phyloP scores from a whole-genome alignment of 2,888 invertebrate genomes.

The Caenorhabditis angaria region DNA sequence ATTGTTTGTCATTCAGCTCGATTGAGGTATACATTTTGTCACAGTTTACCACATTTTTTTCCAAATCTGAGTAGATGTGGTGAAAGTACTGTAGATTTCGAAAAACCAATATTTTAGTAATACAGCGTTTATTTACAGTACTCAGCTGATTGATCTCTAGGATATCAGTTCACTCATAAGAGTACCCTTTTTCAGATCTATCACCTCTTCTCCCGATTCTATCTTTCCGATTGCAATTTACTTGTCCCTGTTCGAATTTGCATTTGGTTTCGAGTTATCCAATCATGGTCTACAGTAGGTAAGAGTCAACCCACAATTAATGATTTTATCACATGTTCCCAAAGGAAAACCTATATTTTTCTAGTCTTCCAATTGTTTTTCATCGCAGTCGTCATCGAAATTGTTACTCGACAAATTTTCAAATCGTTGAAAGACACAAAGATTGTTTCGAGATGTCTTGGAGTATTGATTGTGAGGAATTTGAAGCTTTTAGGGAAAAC shows the following conservation, averaged over 20 bases:
- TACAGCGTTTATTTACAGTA: too few relatives aligned
- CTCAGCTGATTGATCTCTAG: too few relatives aligned
- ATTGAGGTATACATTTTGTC: not conserved
- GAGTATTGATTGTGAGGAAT: not conserved
- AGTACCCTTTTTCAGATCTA: constrained; percentile 1
- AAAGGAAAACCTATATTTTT: not conserved
- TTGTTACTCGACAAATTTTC: not conserved
- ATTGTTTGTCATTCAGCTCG: not conserved
- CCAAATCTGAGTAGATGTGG: not conserved
- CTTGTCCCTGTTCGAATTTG: not conserved
- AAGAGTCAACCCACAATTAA: too few relatives aligned
- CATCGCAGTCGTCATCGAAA: constrained; percentile 13
- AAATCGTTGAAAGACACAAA: not conserved
- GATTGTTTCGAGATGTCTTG: not conserved
- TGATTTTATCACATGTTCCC: not conserved
- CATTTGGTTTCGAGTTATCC: constrained; percentile 6
- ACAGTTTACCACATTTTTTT: not conserved
- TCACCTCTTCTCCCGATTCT: not conserved
- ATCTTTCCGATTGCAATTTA: not conserved
- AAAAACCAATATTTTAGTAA: too few relatives aligned
- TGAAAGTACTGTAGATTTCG: not conserved
- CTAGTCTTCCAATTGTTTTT: constrained; percentile 19
- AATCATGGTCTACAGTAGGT: constrained; percentile 5
- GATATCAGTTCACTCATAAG: not conserved
- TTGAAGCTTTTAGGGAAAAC: not conserved